A percentile compares a stretch with the other conserved stretches of the same genome.
Conservation (phyloP, 2,113 vertebrate genomes). For the Octodon degus region DNA sequence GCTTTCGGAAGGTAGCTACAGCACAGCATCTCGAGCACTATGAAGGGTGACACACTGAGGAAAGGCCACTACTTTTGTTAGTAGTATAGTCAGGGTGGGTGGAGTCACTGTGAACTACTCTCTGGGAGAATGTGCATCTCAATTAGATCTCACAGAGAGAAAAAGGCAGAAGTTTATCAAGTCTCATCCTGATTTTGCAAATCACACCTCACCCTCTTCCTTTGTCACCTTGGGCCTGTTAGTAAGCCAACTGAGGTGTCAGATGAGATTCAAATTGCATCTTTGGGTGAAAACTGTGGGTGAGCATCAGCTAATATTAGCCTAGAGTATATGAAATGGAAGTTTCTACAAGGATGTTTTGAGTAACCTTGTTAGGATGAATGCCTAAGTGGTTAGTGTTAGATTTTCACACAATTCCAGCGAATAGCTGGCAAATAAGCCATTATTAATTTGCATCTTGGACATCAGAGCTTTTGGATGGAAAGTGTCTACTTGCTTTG, state of each 20-base stretch:
- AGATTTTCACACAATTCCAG: conserved; percentile 16
- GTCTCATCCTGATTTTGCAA: conserved; percentile 24
- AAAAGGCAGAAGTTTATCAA: conserved; percentile 46
- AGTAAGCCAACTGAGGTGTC: background rate
- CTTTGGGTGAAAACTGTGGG: conserved; percentile 28
- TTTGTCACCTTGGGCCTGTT: conserved; percentile 42
- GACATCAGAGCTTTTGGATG: conserved; percentile 19
- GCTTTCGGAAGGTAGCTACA: background rate
- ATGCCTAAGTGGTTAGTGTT: background rate
- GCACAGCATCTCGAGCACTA: background rate
- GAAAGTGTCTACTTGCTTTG: background rate
- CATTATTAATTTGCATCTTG: conserved; percentile 31
- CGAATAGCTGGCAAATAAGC: conserved; percentile 7
- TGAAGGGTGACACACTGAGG: background rate
- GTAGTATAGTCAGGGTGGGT: background rate
- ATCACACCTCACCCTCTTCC: background rate
- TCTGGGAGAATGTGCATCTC: background rate
- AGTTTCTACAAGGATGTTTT: conserved; percentile 42
- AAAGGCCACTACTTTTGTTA: background rate
- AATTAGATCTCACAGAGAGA: background rate
- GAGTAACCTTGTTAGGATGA: conserved; percentile 52
- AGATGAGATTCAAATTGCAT: conserved; percentile 32
- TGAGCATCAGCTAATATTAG: conserved; percentile 36
- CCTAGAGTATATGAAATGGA: background rate
- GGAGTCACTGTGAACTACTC: background rate